Evolutionary conservation across 2,888 invertebrate species (phyloP).

Genomic region (Orthosia incerta): DNA sequence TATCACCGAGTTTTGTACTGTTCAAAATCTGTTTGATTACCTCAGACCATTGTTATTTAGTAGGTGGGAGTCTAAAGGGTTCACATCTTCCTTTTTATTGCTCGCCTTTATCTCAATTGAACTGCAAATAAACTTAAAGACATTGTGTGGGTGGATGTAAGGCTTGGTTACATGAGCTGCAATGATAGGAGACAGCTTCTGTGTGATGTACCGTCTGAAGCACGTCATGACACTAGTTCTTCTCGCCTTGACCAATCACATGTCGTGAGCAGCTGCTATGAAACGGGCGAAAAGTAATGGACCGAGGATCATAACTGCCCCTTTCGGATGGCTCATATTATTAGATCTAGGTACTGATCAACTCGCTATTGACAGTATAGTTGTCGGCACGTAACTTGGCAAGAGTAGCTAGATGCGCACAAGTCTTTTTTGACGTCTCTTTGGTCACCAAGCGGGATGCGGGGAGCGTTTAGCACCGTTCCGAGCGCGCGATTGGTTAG

Average conservation of each 20-base stretch:
- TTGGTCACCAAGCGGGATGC: too few relatives aligned
- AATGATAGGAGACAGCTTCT: neutral
- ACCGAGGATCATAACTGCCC: neutral
- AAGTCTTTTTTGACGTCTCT: too few relatives aligned
- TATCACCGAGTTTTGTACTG: constrained; percentile 31
- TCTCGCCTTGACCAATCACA: neutral
- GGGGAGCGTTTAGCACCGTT: too few relatives aligned
- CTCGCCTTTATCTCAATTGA: constrained; percentile 62
- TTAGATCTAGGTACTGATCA: neutral
- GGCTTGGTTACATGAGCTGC: neutral
- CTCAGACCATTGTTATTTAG: constrained; percentile 61
- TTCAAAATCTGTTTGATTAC: constrained; percentile 46
- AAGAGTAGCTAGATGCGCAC: too few relatives aligned
- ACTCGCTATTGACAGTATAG: neutral
- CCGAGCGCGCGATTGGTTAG: too few relatives aligned
- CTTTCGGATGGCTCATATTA: too few relatives aligned
- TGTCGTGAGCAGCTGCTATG: neutral
- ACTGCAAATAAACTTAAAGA: constrained; percentile 54
- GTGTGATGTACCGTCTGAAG: neutral
- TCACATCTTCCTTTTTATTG: constrained; percentile 52
- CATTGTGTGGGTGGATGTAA: constrained; percentile 47
- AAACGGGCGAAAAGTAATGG: neutral
- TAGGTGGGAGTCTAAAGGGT: constrained; percentile 64
- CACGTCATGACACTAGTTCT: neutral
- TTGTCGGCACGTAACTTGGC: too few relatives aligned